Base-by-base conservation (phyloP, 1,140 invertebrate genomes). In the Pseudobourletiella spinata region DNA sequence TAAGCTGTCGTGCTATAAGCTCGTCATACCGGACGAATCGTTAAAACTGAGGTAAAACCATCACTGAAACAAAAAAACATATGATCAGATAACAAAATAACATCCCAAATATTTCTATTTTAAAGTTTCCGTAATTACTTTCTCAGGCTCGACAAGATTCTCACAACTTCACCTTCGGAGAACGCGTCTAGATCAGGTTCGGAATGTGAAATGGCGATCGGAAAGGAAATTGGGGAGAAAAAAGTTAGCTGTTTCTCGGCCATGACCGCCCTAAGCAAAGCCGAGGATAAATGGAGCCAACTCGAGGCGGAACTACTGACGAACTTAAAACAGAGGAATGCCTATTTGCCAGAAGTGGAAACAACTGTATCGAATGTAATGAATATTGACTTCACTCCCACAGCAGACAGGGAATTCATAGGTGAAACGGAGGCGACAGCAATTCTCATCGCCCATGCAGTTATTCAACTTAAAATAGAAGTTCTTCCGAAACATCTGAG, bases 401-500 rank as follows among this genome's bases (percentile, higher is more conserved):
- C 25, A 4, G 11, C 11, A n/a, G 20, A 39, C 20, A 18, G 20
- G 2, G 39, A 20, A 15, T 55, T 18, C 39, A 16, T 55, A 18
- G 22, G 29, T 24, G 3, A 39, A 18, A 39, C 20, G 6, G 52
- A 55, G 39, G 52, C 11, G 25, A 18, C 30, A 11, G 3, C 52
- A 32, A 55, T 39, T 35, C 22, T 8, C 16, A n/a, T 35, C 4
- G 52, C 52, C 3, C 20, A 3, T 39, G 52, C 26, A 32, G 29
- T 55, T 4, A 55, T 32, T n/a, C 52, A 55, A 55, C 30, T 55
- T 3, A 22, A 32, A 8, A 20, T 55, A 11, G 52, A 55, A 18
- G 22, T 16, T 2, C 39, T 35, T 26, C 52, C 52, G 2, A 8
- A 8, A 8, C 11, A 18, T 3, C 39, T 18, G 18, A 39, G 22